Base-by-base conservation (phyloP, 2,797 vertebrate genomes). In the Nyctalus aviator region DNA sequence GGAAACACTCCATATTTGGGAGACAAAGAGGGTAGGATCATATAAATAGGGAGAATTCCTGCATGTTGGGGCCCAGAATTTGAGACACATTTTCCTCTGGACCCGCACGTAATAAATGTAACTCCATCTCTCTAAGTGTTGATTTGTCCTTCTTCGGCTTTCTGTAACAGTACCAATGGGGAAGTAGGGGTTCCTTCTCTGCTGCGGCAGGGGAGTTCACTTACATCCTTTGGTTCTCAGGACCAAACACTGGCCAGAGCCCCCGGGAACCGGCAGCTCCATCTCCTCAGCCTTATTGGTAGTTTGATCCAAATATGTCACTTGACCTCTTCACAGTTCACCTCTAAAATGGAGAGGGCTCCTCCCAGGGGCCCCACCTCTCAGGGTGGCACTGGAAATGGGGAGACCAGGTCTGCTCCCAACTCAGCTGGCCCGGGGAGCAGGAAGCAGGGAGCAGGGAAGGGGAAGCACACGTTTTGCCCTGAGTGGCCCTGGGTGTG, bases 261-360 rank as follows among this genome's bases (percentile, higher is more conserved):
- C 7, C 18, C 21, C 9, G 14, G 50, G 50, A 12, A 87, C 30
- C 76, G 14, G 55, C 23, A 69, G 25, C 57, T 85, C 64, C 30
- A 1, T 62, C 30, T 66, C 27, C 92, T 82, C 6, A 50, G 10
- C 53, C 46, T 87, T 68, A 68, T n/a, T 64, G 78, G 87, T 85
- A 50, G 53, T 85, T 87, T 93, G 71, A 85, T 57, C 27, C 79
- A 71, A 94, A 85, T 79, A 85, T 79, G 30, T 84, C 55, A 30
- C 53, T 27, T 59, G 69, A 69, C 53, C 83, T 86, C 48, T 76
- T 64, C 75, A 2, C 78, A 48, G 72, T 85, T 93, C 46, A 76
- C 27, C 46, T 93, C 72, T 89, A 32, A 72, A 86, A 44, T 73
- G 44, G 68, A 93, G 82, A 73, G 30, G 6, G 32, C 87, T 4